Evolutionary conservation across 2,113 vertebrate genomes (phyloP).

Genomic region (Chauna torquata): DNA sequence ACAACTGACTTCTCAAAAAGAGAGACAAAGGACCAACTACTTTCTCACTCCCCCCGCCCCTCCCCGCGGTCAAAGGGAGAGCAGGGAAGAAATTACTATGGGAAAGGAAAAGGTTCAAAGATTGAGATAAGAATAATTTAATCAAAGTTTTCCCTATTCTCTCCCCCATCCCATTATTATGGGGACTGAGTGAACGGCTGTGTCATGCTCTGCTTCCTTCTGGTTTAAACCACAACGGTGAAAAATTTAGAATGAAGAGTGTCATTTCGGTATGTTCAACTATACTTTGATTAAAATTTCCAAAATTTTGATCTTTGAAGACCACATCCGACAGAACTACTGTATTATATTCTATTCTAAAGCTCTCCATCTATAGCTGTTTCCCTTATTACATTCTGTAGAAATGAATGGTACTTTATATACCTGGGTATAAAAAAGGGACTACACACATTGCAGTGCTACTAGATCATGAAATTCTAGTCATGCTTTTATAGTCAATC

Average conservation of each 20-base stretch:
- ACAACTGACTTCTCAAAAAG: too few relatives aligned
- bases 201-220: too few relatives aligned
- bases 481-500: not conserved
- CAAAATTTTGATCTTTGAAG: not conserved
- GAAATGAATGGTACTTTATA: not conserved
- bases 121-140: too few relatives aligned
- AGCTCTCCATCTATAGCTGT: not conserved
- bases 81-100: too few relatives aligned
- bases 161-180: too few relatives aligned
- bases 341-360: not conserved
- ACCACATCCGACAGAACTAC: not conserved
- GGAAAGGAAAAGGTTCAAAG: too few relatives aligned
- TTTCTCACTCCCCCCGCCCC: too few relatives aligned
- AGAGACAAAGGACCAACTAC: too few relatives aligned
- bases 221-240: not conserved
- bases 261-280: not conserved
- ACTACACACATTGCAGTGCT: not conserved
- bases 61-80: too few relatives aligned
- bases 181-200: too few relatives aligned
- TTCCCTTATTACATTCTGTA: not conserved
- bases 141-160: too few relatives aligned
- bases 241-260: not conserved
- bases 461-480: slow-evolving; percentile 23
- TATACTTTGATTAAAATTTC: not conserved
- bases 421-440: not conserved